Evolutionary conservation across 1,140 invertebrate species (phyloP).

Genomic region (Camponotus pennsylvanicus): DNA sequence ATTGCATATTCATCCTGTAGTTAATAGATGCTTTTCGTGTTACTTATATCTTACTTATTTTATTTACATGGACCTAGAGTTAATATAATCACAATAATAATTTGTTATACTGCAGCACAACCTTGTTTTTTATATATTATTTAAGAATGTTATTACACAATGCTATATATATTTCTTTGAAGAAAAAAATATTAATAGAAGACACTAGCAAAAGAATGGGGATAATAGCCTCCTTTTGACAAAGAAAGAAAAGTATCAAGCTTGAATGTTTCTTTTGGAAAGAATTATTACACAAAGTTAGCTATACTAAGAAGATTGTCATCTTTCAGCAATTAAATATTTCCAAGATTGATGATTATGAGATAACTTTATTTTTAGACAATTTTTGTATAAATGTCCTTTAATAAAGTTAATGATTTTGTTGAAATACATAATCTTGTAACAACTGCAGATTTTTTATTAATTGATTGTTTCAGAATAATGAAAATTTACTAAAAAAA

Average conservation of each 20-base stretch:
- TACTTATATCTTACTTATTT: slow-evolving; percentile 26
- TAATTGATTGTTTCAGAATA: neutral
- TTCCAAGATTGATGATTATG: neutral
- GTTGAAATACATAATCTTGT: neutral
- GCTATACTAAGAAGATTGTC: neutral
- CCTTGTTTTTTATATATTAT: slow-evolving; percentile 31
- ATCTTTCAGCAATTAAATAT: slow-evolving; percentile 5
- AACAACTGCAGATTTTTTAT: neutral
- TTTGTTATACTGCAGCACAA: slow-evolving; percentile 61
- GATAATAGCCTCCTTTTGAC: slow-evolving; percentile 1
- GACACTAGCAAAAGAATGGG: slow-evolving; percentile 49
- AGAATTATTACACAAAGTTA: neutral
- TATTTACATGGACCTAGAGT: neutral
- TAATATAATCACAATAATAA: slow-evolving; percentile 13
- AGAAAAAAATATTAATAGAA: slow-evolving; percentile 21
- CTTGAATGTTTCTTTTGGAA: slow-evolving; percentile 34
- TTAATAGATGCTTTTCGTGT: neutral
- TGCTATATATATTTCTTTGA: slow-evolving; percentile 14
- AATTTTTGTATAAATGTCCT: slow-evolving; percentile 24
- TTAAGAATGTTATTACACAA: slow-evolving; percentile 48
- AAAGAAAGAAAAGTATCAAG: slow-evolving; percentile 38
- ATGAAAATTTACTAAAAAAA: slow-evolving; percentile 5
- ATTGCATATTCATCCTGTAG: slow-evolving; percentile 5
- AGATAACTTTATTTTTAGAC: slow-evolving; percentile 10
- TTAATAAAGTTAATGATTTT: slow-evolving; percentile 15